These are phyloP conservation scores for Bilobella aurantiaca DNA, from an alignment of 1,140 invertebrate species.

Conservation along the genomic window DNA sequence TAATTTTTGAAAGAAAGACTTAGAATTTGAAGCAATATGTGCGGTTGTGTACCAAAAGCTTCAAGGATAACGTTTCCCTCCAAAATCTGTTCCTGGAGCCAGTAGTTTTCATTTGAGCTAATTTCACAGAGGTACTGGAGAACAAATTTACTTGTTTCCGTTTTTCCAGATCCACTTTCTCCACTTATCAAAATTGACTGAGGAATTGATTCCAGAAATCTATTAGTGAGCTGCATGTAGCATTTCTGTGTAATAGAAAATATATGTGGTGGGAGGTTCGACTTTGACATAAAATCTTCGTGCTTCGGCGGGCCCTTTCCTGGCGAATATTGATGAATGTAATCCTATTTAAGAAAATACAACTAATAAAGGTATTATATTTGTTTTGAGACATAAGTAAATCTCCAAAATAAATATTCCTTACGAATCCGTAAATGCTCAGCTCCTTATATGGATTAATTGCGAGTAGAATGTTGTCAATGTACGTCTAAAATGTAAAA, in stretches of 20 bases:
- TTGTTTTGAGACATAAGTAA: background rate
- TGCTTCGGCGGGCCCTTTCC: background rate
- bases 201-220: constrained; percentile 10
- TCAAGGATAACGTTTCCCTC: constrained; percentile 88
- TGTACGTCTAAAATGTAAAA: constrained; percentile 59
- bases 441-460: constrained; percentile 93
- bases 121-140: constrained; percentile 89
- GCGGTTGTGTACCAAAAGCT: constrained; percentile 62
- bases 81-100: constrained; percentile 87
- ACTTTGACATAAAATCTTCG: background rate
- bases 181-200: constrained; percentile 28
- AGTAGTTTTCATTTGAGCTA: constrained; percentile 75
- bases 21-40: too few species aligned
- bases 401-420: constrained; percentile 34
- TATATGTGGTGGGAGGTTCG: constrained; percentile 55
- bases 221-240: constrained; percentile 50
- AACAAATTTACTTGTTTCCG: constrained; percentile 90
- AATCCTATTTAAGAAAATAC: background rate
- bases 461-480: constrained; percentile 86
- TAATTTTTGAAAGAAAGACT: background rate
- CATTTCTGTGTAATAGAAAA: constrained; percentile 71
- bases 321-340: background rate
- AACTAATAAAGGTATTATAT: background rate
- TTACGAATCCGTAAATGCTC: constrained; percentile 81
- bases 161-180: constrained; percentile 96